Conservation (phyloP, 1,140 invertebrate species). For the Batillaria attramentaria region DNA sequence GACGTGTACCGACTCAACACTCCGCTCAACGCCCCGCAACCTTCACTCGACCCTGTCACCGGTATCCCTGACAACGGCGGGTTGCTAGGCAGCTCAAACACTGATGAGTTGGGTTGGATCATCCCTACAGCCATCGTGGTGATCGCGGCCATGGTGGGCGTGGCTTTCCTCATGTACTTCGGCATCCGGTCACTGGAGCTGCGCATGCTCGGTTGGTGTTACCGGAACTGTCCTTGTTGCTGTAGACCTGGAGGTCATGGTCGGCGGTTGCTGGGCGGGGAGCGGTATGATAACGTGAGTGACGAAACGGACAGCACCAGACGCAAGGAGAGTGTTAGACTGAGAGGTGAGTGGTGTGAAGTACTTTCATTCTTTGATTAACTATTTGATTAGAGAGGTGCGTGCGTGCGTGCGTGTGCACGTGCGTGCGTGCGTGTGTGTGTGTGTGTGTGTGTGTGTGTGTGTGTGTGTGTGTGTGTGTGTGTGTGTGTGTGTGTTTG, state of each 20-base stretch:
- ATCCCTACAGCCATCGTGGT: constrained; percentile 22
- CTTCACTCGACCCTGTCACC: constrained; percentile 6
- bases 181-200: constrained; percentile 32
- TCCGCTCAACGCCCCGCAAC: constrained; percentile 30
- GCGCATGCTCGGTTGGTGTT: constrained; percentile 28
- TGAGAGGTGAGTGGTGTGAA: neutral
- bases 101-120: constrained; percentile 29
- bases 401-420: neutral
- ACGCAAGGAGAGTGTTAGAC: neutral
- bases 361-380: neutral
- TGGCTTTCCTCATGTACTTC: constrained; percentile 25
- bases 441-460: neutral
- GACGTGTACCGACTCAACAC: neutral
- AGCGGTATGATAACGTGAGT: neutral
- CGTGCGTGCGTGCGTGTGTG: neutral
- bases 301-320: neutral
- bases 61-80: too few species aligned
- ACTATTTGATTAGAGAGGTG: neutral
- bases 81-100: neutral
- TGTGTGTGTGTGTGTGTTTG: neutral
- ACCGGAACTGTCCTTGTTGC: constrained; percentile 27
- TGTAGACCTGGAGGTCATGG: constrained; percentile 1
- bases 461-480: constrained; percentile 1
- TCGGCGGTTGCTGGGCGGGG: neutral
- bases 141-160: neutral